Conservation (phyloP, 2,888 invertebrate species). For the Pteria penguin region DNA sequence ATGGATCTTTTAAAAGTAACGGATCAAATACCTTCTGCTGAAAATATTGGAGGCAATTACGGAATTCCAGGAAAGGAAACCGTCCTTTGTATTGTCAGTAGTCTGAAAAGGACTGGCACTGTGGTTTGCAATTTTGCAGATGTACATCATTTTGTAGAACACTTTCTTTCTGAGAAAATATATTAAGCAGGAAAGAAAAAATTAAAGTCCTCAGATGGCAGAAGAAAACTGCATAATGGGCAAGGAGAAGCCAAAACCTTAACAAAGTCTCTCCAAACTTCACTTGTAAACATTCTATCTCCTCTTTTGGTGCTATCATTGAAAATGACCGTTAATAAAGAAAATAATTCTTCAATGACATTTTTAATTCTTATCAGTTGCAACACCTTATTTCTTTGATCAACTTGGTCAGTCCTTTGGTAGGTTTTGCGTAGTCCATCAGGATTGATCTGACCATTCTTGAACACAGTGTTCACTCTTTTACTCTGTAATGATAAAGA, state of each 20-base stretch:
- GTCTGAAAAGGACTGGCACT: conserved; percentile 15
- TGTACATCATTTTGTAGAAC: conserved; percentile 13
- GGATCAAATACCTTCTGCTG: conserved; percentile 28
- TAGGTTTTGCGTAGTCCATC: conserved; percentile 19
- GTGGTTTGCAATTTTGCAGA: conserved; percentile 16
- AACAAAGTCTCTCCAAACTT: conserved; percentile 12
- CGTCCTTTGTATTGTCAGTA: conserved; percentile 3
- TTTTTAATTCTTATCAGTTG: conserved; percentile 17
- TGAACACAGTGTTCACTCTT: conserved; percentile 16
- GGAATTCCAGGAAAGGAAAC: conserved; percentile 20
- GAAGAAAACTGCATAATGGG: conserved; percentile 25
- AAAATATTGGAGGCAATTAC: conserved; percentile 16
- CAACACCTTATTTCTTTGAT: conserved; percentile 4
- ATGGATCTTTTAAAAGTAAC: conserved; percentile 18
- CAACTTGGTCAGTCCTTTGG: conserved; percentile 1
- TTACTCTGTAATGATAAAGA: conserved; percentile 19
- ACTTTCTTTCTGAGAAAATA: background rate
- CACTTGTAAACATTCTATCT: conserved; percentile 4
- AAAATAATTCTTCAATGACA: background rate
- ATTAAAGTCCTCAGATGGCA: conserved; percentile 9
- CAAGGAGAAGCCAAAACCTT: conserved; percentile 15
- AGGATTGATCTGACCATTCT: conserved; percentile 8
- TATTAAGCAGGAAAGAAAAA: conserved; percentile 7
- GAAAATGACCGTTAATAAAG: background rate
- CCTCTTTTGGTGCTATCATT: conserved; percentile 14